Evolutionary conservation across 2,113 vertebrate species (phyloP), one percentile per base, ranked within the genome.

Genomic region (Crotalus horridus): DNA sequence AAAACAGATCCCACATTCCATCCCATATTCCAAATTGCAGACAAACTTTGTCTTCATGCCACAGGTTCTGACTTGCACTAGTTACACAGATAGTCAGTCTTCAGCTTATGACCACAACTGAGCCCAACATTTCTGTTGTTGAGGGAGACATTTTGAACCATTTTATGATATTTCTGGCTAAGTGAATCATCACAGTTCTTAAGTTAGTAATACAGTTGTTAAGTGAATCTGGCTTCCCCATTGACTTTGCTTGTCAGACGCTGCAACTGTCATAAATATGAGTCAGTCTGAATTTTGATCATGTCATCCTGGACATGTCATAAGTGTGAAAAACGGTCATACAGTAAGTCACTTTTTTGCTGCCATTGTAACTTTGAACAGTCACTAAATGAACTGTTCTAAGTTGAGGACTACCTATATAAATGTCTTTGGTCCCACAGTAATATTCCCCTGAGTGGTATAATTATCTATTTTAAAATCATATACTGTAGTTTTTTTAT

Each of bases 391-490:
- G 26, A 61, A 61, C 24, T 61, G 9, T 26, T 61, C 24, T 26
- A 61, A 61, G 26, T 61, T 1, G 1, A 61, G 26, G 9, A 61
- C 59, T 29, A 59, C 58, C 8, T 59, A 24, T 59, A 85, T 85
- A 92, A 55, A 88, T 54, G 39, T 13, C 46, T 43, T 55, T 53
- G 29, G 21, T 26, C 69, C n/a, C 85, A 39, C 6, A 61, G 58
- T 59, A 85, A 53, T 89, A 90, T 86, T 89, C 85, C 39, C 85
- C 86, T 85, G 43, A 55, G 29, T 89, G 55, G 74, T 51, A 24
- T 13, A 85, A 24, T 89, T 39, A 33, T 85, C 39, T 92, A 51
- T 85, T 85, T 89, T 85, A 51, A 89, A 92, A 92, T 59, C 43
- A 92, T 26, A 61, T 58, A 51, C 48, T 51, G 48, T 51, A 51